Evolutionary conservation across 2,113 vertebrate species (phyloP).

Genomic region (Todiramphus saurophagus): DNA sequence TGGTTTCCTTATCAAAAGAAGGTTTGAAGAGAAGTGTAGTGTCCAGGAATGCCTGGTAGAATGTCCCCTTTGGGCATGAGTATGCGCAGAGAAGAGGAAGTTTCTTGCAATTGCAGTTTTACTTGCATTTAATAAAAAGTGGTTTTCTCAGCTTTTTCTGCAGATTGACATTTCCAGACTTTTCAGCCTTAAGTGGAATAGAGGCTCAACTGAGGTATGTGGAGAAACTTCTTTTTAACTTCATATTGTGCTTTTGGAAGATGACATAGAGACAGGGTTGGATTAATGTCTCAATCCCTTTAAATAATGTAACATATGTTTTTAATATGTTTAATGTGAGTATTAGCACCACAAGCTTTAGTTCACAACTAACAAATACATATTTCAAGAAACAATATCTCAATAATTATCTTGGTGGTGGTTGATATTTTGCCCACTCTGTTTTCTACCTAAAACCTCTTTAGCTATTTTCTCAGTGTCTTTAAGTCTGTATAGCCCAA

Average conservation of each 20-base stretch:
- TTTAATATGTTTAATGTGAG: neutral
- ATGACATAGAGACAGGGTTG: rapidly evolving
- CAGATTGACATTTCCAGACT: neutral
- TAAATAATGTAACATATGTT: neutral
- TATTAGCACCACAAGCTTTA: neutral
- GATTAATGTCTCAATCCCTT: neutral
- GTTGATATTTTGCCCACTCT: neutral
- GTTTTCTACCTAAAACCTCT: neutral
- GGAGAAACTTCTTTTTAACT: neutral
- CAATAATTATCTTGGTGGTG: neutral
- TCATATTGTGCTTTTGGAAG: neutral
- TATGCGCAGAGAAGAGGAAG: neutral
- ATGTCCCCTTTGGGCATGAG: neutral
- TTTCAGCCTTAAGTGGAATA: neutral
- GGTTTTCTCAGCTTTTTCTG: neutral
- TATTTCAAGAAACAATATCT: neutral
- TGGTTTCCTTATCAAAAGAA: neutral
- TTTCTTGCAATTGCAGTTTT: neutral
- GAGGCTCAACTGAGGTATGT: neutral
- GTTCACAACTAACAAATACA: neutral
- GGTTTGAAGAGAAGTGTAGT: neutral
- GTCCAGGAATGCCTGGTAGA: neutral
- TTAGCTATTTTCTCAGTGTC: neutral
- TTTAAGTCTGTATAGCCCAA: neutral
- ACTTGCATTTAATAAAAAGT: neutral